A percentile compares a stretch with the other conserved stretches of the same genome.
Conservation (phyloP, 2,888 invertebrate genomes). For the Dasysyrphus tricinctus region DNA sequence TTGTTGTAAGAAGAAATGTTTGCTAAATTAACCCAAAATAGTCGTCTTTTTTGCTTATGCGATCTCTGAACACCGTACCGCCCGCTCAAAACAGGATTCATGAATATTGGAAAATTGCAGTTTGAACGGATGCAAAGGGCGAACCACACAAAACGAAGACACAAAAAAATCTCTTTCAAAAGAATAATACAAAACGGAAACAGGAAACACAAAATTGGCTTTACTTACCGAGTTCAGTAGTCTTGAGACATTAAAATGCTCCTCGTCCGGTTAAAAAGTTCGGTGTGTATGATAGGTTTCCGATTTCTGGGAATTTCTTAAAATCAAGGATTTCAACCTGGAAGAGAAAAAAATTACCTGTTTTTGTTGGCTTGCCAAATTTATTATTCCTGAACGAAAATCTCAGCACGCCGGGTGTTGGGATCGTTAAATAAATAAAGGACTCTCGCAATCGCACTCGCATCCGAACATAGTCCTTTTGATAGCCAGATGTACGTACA, state of each 20-base stretch:
- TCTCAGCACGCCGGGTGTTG: constrained; percentile 60
- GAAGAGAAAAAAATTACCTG: background rate
- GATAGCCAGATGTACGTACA: constrained; percentile 15
- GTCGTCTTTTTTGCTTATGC: constrained; percentile 32
- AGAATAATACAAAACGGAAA: constrained; percentile 57
- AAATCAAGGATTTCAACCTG: constrained; percentile 25
- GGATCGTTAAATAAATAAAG: constrained; percentile 72
- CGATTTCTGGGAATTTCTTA: constrained; percentile 49
- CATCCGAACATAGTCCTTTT: constrained; percentile 18
- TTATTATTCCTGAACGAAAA: constrained; percentile 64
- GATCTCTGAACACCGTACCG: background rate
- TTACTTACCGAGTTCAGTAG: constrained; percentile 53
- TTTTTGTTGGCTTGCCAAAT: constrained; percentile 31
- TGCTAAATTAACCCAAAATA: constrained; percentile 72
- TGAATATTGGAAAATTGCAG: constrained; percentile 70
- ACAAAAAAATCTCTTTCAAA: constrained; percentile 30
- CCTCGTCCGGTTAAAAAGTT: constrained; percentile 23
- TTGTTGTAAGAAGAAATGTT: constrained; percentile 52
- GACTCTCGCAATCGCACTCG: constrained; percentile 24
- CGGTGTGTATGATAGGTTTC: constrained; percentile 49
- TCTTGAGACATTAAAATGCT: constrained; percentile 51
- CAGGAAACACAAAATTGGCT: constrained; percentile 72
- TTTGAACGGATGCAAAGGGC: constrained; percentile 46
- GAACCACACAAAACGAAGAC: background rate
- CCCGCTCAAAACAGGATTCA: constrained; percentile 8